These are phyloP conservation scores for Rhagium mordax DNA, from an alignment of 2,888 invertebrate genomes.

Conservation along the genomic window DNA sequence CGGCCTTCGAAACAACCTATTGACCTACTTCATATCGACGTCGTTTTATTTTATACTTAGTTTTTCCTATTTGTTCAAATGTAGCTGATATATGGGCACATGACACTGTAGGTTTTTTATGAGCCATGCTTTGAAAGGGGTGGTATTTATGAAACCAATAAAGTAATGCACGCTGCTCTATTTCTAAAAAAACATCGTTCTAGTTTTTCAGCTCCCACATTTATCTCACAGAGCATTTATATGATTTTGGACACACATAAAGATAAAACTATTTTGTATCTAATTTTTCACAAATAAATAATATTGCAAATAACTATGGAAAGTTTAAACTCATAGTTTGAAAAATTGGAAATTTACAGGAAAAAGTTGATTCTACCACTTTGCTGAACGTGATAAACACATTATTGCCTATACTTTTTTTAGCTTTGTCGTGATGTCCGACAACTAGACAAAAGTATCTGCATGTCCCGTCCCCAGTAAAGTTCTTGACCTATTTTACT, in stretches of 20 bases:
- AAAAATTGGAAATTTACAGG: no score
- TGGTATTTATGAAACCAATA: background rate
- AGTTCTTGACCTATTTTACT: background rate
- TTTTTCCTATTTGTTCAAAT: constrained; percentile 5
- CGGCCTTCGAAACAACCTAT: constrained; percentile 3
- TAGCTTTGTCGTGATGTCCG: background rate
- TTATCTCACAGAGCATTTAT: no score
- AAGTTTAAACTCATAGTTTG: no score
- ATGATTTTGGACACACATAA: no score
- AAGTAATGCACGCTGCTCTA: background rate
- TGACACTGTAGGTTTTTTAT: background rate
- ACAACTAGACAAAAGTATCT: background rate
- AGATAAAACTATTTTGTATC: no score
- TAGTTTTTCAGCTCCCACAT: background rate
- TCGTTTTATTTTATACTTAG: background rate
- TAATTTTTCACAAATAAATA: no score
- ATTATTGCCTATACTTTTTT: no score
- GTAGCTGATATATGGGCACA: constrained; percentile 15
- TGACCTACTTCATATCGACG: background rate
- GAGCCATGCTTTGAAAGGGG: background rate
- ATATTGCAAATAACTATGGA: no score
- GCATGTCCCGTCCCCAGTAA: background rate
- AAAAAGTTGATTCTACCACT: no score
- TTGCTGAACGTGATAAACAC: no score
- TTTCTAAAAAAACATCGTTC: background rate